These are phyloP conservation scores for Propithecus deckenii DNA, from an alignment of 2,797 vertebrate genomes.

Conservation along the genomic window DNA sequence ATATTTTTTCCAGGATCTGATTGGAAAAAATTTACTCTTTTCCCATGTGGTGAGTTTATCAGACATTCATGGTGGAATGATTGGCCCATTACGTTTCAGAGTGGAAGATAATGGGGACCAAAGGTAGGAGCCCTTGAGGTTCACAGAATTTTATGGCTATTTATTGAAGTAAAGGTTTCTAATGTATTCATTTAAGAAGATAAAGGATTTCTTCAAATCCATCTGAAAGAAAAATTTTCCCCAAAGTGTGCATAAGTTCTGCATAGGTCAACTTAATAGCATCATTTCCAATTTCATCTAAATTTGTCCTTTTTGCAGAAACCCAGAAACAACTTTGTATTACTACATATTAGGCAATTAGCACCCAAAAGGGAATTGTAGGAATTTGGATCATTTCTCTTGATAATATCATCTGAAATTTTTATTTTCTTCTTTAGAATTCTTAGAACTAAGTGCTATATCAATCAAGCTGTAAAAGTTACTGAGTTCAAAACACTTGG, in stretches of 20 bases:
- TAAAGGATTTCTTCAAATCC: background rate
- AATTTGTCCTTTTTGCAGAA: background rate
- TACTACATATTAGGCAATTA: background rate
- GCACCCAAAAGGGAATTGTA: background rate
- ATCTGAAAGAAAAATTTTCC: background rate
- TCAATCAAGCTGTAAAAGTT: background rate
- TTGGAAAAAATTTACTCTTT: background rate
- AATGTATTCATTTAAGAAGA: background rate
- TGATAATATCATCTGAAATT: background rate
- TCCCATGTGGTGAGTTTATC: background rate
- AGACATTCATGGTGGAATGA: background rate
- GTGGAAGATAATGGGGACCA: background rate
- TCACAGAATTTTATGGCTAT: background rate
- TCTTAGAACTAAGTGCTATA: background rate
- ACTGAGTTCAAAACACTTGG: background rate
- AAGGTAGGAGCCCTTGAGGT: background rate
- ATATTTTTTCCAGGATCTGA: background rate
- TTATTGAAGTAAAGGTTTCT: slow-evolving; percentile 12
- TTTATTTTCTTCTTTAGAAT: background rate
- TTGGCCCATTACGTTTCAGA: background rate
- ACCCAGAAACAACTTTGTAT: background rate
- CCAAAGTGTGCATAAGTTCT: background rate
- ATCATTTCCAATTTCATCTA: background rate
- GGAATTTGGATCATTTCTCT: background rate
- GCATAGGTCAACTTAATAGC: background rate